Evolutionary conservation across 1,140 invertebrate species (phyloP).

Genomic region (Schlechtendalia chinensis): DNA sequence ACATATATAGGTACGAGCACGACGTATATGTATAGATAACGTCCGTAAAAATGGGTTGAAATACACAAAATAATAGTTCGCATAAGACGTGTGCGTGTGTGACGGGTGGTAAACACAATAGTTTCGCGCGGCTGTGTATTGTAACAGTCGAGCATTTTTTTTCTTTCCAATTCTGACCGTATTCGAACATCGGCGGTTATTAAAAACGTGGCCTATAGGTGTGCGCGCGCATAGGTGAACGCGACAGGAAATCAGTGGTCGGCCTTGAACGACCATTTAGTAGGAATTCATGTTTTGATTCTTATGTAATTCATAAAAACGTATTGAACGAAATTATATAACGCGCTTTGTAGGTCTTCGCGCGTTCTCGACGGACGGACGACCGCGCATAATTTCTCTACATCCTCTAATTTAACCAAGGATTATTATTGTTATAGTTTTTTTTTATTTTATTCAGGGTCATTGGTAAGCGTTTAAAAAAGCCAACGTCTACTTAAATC

Average conservation of each 20-base stretch:
- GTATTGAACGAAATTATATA: conserved; percentile 8
- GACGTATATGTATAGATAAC: no score
- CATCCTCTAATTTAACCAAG: background rate
- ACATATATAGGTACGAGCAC: no score
- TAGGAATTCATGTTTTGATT: background rate
- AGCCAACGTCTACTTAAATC: conserved; percentile 3
- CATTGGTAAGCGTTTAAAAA: background rate
- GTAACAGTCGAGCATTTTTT: no score
- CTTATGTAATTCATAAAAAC: conserved; percentile 3
- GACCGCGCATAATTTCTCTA: background rate
- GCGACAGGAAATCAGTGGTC: conserved; percentile 4
- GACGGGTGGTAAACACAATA: no score
- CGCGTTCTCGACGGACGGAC: background rate
- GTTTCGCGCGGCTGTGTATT: no score
- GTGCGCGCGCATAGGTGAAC: no score
- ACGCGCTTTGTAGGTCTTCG: background rate
- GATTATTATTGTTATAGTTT: background rate
- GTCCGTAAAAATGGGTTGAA: no score
- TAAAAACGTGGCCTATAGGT: no score
- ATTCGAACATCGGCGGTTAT: no score
- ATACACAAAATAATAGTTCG: no score
- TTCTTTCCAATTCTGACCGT: no score
- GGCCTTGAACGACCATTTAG: conserved; percentile 23
- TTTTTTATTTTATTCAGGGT: conserved; percentile 28
- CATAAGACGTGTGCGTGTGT: no score